phyloP scores from a whole-genome alignment of 2,113 vertebrate species.

The Nothoprocta perdicaria region DNA sequence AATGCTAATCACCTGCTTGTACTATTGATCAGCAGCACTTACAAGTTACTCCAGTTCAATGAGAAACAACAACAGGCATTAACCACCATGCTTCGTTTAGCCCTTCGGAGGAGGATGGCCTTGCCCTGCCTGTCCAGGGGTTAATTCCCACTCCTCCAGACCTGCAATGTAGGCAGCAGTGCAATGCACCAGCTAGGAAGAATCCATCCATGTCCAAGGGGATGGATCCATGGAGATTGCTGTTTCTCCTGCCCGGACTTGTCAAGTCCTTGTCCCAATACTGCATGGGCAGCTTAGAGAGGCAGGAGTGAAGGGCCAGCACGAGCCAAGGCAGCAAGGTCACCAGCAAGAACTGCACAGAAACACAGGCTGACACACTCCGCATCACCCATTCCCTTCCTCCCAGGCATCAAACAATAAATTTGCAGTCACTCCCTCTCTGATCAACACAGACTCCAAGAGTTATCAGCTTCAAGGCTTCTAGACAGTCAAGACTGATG shows the following conservation, averaged over 20 bases:
- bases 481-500: background rate
- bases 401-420: background rate
- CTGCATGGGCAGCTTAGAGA: background rate
- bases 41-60: background rate
- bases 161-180: background rate
- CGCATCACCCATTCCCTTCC: background rate
- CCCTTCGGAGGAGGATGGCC: background rate
- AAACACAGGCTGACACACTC: background rate
- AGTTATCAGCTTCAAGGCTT: background rate
- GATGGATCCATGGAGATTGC: background rate
- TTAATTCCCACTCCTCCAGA: background rate
- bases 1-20: conserved; percentile 39
- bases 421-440: background rate
- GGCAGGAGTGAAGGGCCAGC: background rate
- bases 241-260: background rate
- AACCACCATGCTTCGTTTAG: background rate
- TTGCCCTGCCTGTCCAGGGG: background rate
- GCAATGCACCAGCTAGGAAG: background rate
- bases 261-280: background rate
- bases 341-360: background rate
- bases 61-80: conserved; percentile 18
- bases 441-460: too few species aligned
- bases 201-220: background rate
- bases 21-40: conserved; percentile 35
- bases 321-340: background rate